These are phyloP conservation scores for Trididemnum nubilum DNA, from an alignment of 23 tunicate genomes.

Conservation along the genomic window DNA sequence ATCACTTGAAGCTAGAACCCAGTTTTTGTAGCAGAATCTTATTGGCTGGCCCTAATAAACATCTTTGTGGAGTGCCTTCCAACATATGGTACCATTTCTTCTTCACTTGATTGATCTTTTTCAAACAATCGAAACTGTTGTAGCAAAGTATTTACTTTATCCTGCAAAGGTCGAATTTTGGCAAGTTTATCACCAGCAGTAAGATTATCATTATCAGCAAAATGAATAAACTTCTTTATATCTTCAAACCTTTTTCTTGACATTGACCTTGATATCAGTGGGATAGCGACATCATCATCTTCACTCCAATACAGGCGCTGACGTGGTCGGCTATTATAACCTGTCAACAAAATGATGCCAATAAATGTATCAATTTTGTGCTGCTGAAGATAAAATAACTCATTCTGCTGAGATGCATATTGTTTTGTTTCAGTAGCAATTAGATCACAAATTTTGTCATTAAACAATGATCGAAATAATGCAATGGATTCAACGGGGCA, in stretches of 20 bases:
- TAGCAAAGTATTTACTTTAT: slow-evolving; percentile 3
- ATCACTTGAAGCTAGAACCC: background rate
- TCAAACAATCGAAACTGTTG: background rate
- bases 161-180: background rate
- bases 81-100: slow-evolving; percentile 13
- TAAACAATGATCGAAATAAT: background rate
- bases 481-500: background rate
- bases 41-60: background rate
- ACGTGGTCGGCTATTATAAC: slow-evolving; percentile 3
- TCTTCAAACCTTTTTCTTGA: background rate
- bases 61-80: slow-evolving; percentile 12
- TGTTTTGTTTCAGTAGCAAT: background rate
- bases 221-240: slow-evolving; percentile 7
- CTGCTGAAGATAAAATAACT: background rate
- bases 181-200: background rate
- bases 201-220: slow-evolving; percentile 14
- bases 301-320: background rate
- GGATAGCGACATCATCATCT: background rate
- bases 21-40: slow-evolving; percentile 3
- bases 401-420: background rate
- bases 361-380: background rate
- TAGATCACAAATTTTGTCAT: background rate
- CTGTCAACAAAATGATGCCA: slow-evolving; percentile 11
- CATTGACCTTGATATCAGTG: slow-evolving; percentile 1
- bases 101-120: background rate